Conservation (phyloP, 2,797 vertebrate species). For the Diglossa cyanea region DNA sequence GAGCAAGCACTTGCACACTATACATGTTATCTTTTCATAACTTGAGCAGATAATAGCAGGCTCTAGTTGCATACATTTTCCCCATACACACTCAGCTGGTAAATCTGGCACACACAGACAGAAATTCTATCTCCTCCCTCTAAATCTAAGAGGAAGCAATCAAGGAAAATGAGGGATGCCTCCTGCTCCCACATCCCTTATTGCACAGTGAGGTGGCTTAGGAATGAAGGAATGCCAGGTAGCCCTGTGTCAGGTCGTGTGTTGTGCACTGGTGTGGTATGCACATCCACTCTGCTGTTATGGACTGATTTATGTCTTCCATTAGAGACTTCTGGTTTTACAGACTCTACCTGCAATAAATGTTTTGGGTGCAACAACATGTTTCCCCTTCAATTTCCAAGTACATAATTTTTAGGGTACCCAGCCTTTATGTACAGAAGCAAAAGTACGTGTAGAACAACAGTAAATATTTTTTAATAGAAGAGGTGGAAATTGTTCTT, state of each 20-base stretch:
- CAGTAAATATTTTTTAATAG: background rate
- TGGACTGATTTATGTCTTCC: background rate
- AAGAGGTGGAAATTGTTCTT: background rate
- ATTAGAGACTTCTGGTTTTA: background rate
- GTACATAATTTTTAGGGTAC: background rate
- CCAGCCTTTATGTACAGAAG: background rate
- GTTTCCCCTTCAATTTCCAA: background rate
- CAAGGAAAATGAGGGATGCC: background rate
- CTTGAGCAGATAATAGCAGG: background rate
- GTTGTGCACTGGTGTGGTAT: background rate
- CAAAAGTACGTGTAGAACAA: background rate
- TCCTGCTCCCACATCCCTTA: background rate
- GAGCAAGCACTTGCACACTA: background rate
- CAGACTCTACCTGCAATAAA: background rate
- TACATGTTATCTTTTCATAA: background rate
- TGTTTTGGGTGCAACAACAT: background rate
- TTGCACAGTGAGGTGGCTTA: background rate
- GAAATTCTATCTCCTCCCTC: background rate
- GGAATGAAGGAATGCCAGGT: constrained; percentile 3
- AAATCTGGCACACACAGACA: background rate
- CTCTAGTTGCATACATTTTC: background rate
- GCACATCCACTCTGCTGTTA: background rate
- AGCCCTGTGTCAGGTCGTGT: rapidly evolving
- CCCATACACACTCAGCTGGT: background rate
- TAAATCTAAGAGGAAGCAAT: background rate